A percentile compares a stretch with the other conserved stretches of the same genome.
Evolutionary conservation across 2,797 vertebrate species (phyloP).

Genomic region (Myiotriccus ornatus): DNA sequence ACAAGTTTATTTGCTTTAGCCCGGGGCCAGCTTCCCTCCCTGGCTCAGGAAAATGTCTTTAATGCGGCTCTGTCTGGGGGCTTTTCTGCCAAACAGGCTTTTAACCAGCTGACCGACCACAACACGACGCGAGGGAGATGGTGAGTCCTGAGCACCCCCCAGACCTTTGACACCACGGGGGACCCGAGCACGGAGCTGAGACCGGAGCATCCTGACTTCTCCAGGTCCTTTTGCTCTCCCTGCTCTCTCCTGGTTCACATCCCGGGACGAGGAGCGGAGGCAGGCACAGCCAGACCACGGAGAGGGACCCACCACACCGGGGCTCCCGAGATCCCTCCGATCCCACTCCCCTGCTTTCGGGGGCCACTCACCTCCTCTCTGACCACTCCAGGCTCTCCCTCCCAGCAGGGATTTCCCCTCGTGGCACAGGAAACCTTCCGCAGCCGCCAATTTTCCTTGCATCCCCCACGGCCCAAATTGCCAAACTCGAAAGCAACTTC

Average conservation of each 20-base stretch:
- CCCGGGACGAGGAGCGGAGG: background rate
- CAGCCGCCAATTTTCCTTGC: background rate
- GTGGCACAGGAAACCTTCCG: background rate
- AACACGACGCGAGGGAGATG: background rate
- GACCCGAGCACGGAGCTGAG: fast-evolving
- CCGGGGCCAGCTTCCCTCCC: background rate
- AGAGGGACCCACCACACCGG: background rate
- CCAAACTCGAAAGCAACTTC: background rate
- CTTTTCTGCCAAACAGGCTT: background rate
- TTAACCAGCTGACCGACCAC: background rate
- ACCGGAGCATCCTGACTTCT: background rate
- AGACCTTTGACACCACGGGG: background rate
- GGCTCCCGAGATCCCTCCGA: background rate
- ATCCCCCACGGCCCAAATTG: fast-evolving
- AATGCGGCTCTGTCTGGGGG: background rate
- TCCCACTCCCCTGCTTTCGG: background rate
- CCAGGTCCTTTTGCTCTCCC: background rate
- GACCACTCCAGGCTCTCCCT: background rate
- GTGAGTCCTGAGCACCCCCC: background rate
- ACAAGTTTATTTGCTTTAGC: conserved; percentile 33
- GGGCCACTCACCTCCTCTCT: background rate
- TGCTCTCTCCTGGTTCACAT: background rate
- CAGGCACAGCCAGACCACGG: fast-evolving
- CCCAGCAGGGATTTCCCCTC: background rate
- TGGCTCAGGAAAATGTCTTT: background rate